phyloP scores from a whole-genome alignment of 2,797 vertebrate genomes.

The Macroramphosus scolopax region DNA sequence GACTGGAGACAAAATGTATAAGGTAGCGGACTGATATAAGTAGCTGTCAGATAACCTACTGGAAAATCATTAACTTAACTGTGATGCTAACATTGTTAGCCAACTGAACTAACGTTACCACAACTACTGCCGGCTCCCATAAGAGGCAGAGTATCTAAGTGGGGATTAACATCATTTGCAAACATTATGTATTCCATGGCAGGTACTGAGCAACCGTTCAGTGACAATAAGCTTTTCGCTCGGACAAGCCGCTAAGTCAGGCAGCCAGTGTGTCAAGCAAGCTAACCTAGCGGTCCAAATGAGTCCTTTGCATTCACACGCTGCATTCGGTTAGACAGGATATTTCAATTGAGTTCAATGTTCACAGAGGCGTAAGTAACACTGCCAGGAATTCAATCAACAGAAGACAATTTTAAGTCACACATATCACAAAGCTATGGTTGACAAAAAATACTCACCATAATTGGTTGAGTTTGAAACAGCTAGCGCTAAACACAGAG shows the following conservation, averaged over 20 bases:
- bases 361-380: too few species aligned
- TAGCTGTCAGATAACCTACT: too few species aligned
- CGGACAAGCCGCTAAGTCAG: too few species aligned
- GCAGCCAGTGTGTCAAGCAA: slow-evolving; percentile 5
- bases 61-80: slow-evolving; percentile 41
- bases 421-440: neutral
- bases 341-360: neutral
- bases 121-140: slow-evolving; percentile 4
- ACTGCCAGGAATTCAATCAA: neutral
- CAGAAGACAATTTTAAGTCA: neutral
- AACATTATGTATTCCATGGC: too few species aligned
- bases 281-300: slow-evolving; percentile 3
- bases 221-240: slow-evolving; percentile 8
- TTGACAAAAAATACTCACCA: slow-evolving; percentile 61
- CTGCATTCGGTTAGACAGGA: neutral
- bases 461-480: slow-evolving; percentile 36
- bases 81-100: slow-evolving; percentile 46
- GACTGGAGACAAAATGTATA: too few species aligned
- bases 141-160: neutral
- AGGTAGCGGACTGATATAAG: too few species aligned
- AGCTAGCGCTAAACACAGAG: slow-evolving; percentile 44
- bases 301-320: slow-evolving; percentile 1
- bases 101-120: neutral
- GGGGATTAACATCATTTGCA: too few species aligned
- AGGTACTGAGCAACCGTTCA: too few species aligned